phyloP scores from a whole-genome alignment of 2,797 vertebrate species.

The Sus cebifrons region DNA sequence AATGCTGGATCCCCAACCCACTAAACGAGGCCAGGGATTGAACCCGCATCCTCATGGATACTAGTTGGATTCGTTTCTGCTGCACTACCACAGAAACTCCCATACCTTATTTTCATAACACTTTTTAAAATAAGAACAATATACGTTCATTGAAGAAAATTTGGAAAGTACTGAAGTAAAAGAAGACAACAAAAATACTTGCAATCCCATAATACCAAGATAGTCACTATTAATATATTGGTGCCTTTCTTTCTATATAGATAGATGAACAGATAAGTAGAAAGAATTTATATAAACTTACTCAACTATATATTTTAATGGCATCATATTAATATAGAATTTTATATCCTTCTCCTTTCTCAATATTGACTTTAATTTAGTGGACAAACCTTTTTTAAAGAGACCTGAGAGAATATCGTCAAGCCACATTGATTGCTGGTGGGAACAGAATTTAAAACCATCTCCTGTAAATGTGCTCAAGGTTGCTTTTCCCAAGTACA shows the following conservation, averaged over 20 bases:
- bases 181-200: slow-evolving; percentile 31
- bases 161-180: background rate
- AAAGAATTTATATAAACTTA: slow-evolving; percentile 41
- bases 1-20: no score
- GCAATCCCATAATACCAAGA: slow-evolving; percentile 9
- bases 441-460: slow-evolving; percentile 65
- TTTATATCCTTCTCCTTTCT: slow-evolving; percentile 48
- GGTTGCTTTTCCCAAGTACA: slow-evolving; percentile 65
- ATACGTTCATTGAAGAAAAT: slow-evolving; percentile 4
- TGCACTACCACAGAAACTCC: no score
- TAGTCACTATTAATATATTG: background rate
- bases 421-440: background rate
- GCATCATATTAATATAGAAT: background rate
- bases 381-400: background rate
- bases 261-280: background rate
- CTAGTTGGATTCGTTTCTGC: no score
- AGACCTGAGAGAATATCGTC: slow-evolving; percentile 22
- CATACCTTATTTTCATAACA: slow-evolving; percentile 24
- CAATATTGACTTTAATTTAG: slow-evolving; percentile 54
- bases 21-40: no score
- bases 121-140: slow-evolving; percentile 37
- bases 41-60: no score
- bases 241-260: background rate
- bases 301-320: background rate
- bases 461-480: slow-evolving; percentile 17